phyloP scores from a whole-genome alignment of 2,797 vertebrate species.

The Syngnathus acus region DNA sequence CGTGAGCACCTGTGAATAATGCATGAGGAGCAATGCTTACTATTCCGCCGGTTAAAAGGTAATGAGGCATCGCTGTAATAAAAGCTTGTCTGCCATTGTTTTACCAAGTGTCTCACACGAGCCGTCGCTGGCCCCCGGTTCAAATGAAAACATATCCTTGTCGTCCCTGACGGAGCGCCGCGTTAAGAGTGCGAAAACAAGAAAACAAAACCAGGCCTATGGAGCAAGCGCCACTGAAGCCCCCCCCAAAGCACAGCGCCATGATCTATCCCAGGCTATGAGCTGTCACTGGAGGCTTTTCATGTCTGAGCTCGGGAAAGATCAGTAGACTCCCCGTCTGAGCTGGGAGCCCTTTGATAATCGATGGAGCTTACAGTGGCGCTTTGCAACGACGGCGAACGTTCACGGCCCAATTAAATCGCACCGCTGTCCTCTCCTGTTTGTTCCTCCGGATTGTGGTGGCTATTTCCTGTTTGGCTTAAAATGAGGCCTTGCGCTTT shows the following conservation, averaged over 20 bases:
- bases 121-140: conserved; percentile 46
- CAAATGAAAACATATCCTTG: conserved; percentile 54
- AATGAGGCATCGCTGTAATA: conserved; percentile 65
- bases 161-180: conserved; percentile 44
- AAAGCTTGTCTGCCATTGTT: conserved; percentile 66
- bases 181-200: conserved; percentile 47
- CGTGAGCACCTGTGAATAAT: conserved; percentile 67
- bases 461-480: conserved; percentile 64
- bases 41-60: conserved; percentile 71
- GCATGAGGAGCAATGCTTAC: conserved; percentile 62
- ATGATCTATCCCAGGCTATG: conserved; percentile 62
- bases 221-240: conserved; percentile 52
- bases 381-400: conserved; percentile 60
- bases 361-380: conserved; percentile 62
- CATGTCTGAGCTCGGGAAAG: conserved; percentile 67
- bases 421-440: conserved; percentile 46
- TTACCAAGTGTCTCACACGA: conserved; percentile 60
- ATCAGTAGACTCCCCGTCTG: conserved; percentile 65
- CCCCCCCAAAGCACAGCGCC: conserved; percentile 29
- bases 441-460: conserved; percentile 55
- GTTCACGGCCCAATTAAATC: conserved; percentile 59
- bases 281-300: conserved; percentile 69
- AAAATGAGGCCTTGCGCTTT: conserved; percentile 52
- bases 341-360: conserved; percentile 66
- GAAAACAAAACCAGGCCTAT: conserved; percentile 56